Base-by-base conservation (phyloP, 92 coral and sea anemone genomes). In the Muricea muricata region DNA sequence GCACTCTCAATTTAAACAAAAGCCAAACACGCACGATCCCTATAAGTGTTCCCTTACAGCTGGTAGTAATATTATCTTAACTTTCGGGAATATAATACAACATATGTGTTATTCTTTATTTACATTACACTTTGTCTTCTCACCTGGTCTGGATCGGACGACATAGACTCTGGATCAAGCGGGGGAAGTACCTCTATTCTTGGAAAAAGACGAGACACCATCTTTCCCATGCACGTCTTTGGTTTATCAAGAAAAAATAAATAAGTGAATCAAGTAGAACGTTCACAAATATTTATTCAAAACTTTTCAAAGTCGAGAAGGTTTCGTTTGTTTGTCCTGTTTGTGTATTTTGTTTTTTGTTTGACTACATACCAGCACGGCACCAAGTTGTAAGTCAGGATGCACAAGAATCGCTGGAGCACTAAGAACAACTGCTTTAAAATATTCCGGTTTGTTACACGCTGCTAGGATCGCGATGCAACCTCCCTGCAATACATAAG, bases 351-450 rank as follows among this genome's bases (percentile, higher is more conserved):
- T n/a, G n/a, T n/a, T n/a, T n/a, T n/a, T n/a, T n/a, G n/a, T n/a
- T n/a, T n/a, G n/a, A n/a, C n/a, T n/a, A 24, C 13, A 24, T 57
- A 77, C 82, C 82, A 2, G 30, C n/a, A 23, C 33, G 32, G 90
- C 90, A 13, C 88, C 54, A 1, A 93, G 93, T 15, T 88, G 95
- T 40, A 83, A 69, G 11, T 68, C 80, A 24, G 97, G 94, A 77
- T 93, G 94, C 4, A 73, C 57, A 45, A 70, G 52, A 4, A 95
- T 48, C 33, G 90, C 94, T 52, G 98, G 98, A 32, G 89, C 93
- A 82, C 94, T 93, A 12, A 95, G 91, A 39, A 93, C 77, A 17
- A 92, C 93, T 14, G 95, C 96, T 24, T 86, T 73, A 63, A 95
- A 95, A 86, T 93, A 90, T 40, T 83, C 61, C 50, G 98, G 98